Conservation (phyloP, 2,888 invertebrate genomes). For the Amphimallon solstitiale region DNA sequence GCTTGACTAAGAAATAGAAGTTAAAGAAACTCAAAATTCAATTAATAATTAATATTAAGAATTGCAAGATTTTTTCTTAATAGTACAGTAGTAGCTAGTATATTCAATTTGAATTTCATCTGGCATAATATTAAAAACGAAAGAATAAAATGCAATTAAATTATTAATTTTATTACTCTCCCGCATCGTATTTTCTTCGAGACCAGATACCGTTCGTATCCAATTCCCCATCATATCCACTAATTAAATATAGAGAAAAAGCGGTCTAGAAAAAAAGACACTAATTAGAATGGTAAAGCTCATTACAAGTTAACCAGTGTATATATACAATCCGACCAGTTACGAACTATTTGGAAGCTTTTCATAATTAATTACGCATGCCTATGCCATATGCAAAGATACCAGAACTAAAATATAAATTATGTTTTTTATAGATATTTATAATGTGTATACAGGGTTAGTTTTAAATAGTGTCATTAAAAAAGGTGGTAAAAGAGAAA, state of each 20-base stretch:
- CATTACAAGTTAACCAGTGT: neutral
- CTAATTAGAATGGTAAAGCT: constrained; percentile 20
- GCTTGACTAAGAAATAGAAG: no score
- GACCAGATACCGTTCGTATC: constrained; percentile 8
- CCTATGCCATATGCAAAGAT: constrained; percentile 25
- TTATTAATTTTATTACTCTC: constrained; percentile 19
- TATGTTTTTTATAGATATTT: constrained; percentile 21
- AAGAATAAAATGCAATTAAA: neutral
- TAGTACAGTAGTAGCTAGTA: no score
- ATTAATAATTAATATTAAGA: no score
- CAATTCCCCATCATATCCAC: constrained; percentile 5
- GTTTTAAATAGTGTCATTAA: no score
- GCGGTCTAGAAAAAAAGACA: neutral
- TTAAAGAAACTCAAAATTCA: no score
- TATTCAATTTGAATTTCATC: constrained; percentile 1
- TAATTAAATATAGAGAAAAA: constrained; percentile 22
- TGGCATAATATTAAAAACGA: constrained; percentile 5
- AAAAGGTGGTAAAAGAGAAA: no score
- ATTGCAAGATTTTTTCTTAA: no score
- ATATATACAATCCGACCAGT: constrained; percentile 17
- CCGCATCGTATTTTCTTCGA: neutral
- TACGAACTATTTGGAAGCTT: constrained; percentile 18
- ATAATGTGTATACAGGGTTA: constrained; percentile 3
- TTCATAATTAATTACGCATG: constrained; percentile 20
- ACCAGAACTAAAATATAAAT: constrained; percentile 24